Evolutionary conservation across 1,140 invertebrate genomes (phyloP), one percentile per base, ranked within the genome.

Genomic region (Papilio glaucus): DNA sequence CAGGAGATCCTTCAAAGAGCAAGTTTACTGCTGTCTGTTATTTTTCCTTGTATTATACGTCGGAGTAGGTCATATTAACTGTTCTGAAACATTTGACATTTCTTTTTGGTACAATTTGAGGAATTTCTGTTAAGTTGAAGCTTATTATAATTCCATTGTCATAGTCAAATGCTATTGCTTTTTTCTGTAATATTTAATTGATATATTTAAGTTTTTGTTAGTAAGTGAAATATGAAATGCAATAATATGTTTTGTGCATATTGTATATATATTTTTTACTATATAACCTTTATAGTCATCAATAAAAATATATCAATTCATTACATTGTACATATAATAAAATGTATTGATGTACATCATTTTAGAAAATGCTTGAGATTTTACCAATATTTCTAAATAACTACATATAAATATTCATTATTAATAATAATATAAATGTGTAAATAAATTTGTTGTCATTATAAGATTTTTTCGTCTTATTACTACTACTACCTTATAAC

Each of bases 71-170:
- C n/a, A n/a, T n/a, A n/a, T n/a, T n/a, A n/a, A n/a, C n/a, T n/a
- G n/a, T n/a, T n/a, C n/a, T n/a, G n/a, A n/a, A n/a, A n/a, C n/a
- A n/a, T n/a, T n/a, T n/a, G n/a, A n/a, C n/a, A n/a, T n/a, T n/a
- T n/a, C n/a, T n/a, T n/a, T n/a, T n/a, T n/a, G n/a, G n/a, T n/a
- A n/a, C n/a, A n/a, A n/a, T n/a, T n/a, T n/a, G n/a, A n/a, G n/a
- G n/a, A n/a, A n/a, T n/a, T n/a, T n/a, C n/a, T n/a, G n/a, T n/a
- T n/a, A n/a, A n/a, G n/a, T n/a, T n/a, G n/a, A n/a, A n/a, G 45
- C 45, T 49, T 49, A 49, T 49, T 21, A 49, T 49, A 49, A 49
- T 49, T 9, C 45, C 1, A 49, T 49, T 49, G 15, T 49, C 45
- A 49, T 49, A 18, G 45, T 49, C 45, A 24, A 21, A 49, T 24